Evolutionary conservation across 2,797 vertebrate genomes (phyloP), one percentile per base, ranked within the genome.

Genomic region (Labroides dimidiatus): DNA sequence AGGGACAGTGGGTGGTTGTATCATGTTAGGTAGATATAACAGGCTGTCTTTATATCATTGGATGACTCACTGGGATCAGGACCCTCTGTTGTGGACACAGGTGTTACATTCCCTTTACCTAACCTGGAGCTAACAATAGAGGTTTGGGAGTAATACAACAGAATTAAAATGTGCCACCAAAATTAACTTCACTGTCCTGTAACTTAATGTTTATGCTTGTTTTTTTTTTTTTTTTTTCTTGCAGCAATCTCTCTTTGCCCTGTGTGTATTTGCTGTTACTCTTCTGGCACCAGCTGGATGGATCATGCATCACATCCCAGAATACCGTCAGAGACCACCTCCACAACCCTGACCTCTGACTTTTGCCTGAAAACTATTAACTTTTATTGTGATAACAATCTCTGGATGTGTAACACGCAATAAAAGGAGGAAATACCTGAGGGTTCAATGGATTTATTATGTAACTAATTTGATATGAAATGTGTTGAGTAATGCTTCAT

Each of bases 261-360:
- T 96, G 6, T 91, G 82, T 11, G 87, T 91, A 56, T 93, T 96
- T 89, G 89, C 93, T 48, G 27, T 91, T 72, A 69, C 86, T 24
- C 39, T 96, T 42, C 82, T 96, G 82, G 91, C 75, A 59, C 95
- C 93, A 0, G 93, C 94, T 72, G 95, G 93, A 69, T 96, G 95
- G 94, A 82, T 96, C 77, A 43, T 96, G 83, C 85, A 85, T 72
- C 93, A 93, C 68, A 84, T 97, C 77, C 87, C 93, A 69, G 82
- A 86, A 14, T 94, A 94, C 61, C 88, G 63, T 51, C 92, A 76
- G 70, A 92, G 75, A 84, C 33, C 85, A 21, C 69, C 72, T 70
- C 77, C 82, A 57, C 47, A 60, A 37, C 56, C 57, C n/a, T 89
- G 77, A 92, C 63, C 56, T 51, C 17, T 88, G 77, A 92, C 64